Evolutionary conservation across 2,113 vertebrate species (phyloP).

Genomic region (Petrocephalus zakoni): DNA sequence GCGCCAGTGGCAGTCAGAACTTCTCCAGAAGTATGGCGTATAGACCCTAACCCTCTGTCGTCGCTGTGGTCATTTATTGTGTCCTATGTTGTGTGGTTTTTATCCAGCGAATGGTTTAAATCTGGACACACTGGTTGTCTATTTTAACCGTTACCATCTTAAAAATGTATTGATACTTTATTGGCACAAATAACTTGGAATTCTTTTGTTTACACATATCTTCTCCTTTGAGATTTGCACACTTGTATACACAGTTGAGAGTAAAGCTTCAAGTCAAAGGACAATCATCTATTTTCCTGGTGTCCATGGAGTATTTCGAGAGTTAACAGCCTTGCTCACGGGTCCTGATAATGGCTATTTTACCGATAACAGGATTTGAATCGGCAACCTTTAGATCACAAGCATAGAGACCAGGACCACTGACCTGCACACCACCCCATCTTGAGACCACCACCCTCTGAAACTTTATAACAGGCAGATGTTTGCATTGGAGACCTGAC

Average conservation of each 20-base stretch:
- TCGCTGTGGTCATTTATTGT: background rate
- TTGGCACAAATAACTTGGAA: background rate
- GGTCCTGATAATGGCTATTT: background rate
- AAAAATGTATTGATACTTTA: background rate
- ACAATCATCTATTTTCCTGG: background rate
- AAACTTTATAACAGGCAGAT: background rate
- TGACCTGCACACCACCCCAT: background rate
- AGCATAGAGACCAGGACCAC: background rate
- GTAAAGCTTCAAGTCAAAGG: background rate
- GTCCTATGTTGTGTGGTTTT: background rate
- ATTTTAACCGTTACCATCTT: background rate
- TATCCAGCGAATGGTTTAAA: background rate
- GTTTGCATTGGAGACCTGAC: background rate
- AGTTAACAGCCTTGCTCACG: background rate
- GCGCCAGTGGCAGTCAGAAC: slow-evolving; percentile 82
- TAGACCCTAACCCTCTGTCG: slow-evolving; percentile 44
- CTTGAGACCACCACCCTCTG: background rate
- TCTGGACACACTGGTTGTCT: background rate
- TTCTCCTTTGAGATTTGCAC: background rate
- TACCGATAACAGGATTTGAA: background rate
- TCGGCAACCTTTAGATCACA: background rate
- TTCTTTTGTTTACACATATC: background rate
- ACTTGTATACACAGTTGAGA: background rate
- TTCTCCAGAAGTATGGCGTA: slow-evolving; percentile 79
- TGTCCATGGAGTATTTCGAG: background rate